A percentile compares a stretch with the other conserved stretches of the same genome.
Conservation (phyloP, 2,797 vertebrate genomes). For the Caiman crocodilus region DNA sequence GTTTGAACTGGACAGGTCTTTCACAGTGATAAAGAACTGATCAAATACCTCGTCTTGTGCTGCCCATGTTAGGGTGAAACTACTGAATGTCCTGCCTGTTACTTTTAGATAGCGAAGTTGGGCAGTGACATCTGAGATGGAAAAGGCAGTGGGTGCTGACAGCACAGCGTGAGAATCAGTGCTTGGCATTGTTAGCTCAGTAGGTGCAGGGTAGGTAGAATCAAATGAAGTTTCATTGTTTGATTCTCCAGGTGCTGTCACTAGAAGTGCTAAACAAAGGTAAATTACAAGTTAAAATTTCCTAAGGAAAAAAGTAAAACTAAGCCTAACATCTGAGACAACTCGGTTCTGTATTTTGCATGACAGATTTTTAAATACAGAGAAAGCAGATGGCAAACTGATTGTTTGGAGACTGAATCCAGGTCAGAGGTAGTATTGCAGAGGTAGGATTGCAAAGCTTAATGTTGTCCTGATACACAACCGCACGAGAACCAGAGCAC, state of each 20-base stretch:
- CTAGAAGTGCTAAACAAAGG: slow-evolving; percentile 4
- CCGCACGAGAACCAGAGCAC: not conserved
- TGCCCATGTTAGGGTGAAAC: slow-evolving; percentile 70
- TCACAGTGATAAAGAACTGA: slow-evolving; percentile 80
- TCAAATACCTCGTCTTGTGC: slow-evolving; percentile 77
- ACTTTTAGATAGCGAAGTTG: not conserved
- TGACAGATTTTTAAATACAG: not conserved
- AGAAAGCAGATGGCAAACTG: not conserved
- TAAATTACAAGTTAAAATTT: not conserved
- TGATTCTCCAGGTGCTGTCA: not conserved
- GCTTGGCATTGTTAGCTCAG: not conserved
- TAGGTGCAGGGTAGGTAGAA: not conserved
- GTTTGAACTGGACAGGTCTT: slow-evolving; percentile 55
- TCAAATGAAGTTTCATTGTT: not conserved
- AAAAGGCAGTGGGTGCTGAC: not conserved
- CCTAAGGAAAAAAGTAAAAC: not conserved
- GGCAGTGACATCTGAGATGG: not conserved
- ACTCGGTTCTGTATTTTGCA: not conserved
- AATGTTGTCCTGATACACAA: not conserved
- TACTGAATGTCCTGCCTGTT: not conserved
- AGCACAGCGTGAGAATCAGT: not conserved
- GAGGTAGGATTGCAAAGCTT: not conserved
- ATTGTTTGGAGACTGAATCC: slow-evolving; percentile 39
- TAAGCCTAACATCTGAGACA: not conserved
- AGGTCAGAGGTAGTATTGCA: not conserved